Conservation (phyloP, 2,113 vertebrate species). For the Psophia crepitans region DNA sequence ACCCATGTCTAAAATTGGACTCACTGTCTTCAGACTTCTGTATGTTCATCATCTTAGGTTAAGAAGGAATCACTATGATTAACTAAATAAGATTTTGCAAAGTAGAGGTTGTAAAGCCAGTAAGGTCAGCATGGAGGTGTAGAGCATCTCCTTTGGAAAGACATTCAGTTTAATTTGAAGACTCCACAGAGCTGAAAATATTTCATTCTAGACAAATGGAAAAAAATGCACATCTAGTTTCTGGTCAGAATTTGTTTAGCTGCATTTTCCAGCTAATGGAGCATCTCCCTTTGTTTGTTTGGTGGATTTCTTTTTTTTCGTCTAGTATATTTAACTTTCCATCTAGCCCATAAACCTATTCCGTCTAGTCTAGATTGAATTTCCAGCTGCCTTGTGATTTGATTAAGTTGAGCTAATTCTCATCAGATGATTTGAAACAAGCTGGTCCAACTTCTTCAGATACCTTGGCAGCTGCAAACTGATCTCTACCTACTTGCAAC, state of each 20-base stretch:
- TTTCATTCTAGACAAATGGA: background rate
- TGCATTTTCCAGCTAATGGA: background rate
- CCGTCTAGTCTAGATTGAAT: background rate
- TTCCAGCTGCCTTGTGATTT: slow-evolving; percentile 24
- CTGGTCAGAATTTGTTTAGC: background rate
- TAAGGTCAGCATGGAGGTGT: background rate
- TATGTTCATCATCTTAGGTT: background rate
- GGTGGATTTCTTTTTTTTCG: background rate
- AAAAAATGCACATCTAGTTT: background rate
- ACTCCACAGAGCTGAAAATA: background rate
- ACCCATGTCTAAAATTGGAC: background rate
- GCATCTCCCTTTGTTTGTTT: background rate
- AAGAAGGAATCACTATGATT: background rate
- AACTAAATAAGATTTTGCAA: background rate
- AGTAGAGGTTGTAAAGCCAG: background rate
- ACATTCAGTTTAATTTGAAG: background rate
- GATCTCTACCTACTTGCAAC: slow-evolving; percentile 5
- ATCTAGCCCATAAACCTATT: background rate
- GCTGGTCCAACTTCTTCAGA: slow-evolving; percentile 1
- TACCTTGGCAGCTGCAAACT: background rate
- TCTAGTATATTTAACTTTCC: background rate
- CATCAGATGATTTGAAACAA: slow-evolving; percentile 38
- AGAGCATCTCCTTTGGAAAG: background rate
- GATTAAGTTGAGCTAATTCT: slow-evolving; percentile 36
- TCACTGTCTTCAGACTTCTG: background rate